A percentile compares a stretch with the other conserved stretches of the same genome.
Evolutionary conservation across 37 sponge, comb jelly and placozoan genomes (phyloP).

Genomic region (Geodia barretti): DNA sequence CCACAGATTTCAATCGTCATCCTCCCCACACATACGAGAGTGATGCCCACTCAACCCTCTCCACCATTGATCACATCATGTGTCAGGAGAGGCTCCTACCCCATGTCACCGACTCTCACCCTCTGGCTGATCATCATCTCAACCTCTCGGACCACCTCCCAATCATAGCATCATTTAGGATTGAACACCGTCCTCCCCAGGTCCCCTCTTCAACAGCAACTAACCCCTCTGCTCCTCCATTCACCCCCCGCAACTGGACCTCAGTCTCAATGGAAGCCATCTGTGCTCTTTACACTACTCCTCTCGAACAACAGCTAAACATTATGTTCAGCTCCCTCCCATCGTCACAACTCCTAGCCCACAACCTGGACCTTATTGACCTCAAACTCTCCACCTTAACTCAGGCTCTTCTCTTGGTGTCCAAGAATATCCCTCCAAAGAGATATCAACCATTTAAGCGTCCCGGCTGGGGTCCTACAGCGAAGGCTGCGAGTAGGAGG

Average conservation of each 20-base stretch:
- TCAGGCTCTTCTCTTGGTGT: background rate
- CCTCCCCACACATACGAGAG: conserved; percentile 9
- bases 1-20: background rate
- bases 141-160: background rate
- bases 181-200: background rate
- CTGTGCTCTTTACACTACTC: background rate
- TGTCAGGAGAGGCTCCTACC: background rate
- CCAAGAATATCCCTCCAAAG: background rate
- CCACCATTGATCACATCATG: conserved; percentile 1
- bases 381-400: background rate
- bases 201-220: background rate
- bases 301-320: background rate
- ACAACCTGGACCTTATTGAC: background rate
- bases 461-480: background rate
- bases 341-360: background rate
- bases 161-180: background rate
- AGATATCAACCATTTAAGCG: background rate
- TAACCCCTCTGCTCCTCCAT: background rate
- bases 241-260: background rate
- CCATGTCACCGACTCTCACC: background rate
- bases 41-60: background rate
- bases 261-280: background rate
- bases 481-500: background rate
- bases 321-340: background rate
- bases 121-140: background rate